Evolutionary conservation across 2,797 vertebrate genomes (phyloP).

Genomic region (Rhabdophis nuchalis): DNA sequence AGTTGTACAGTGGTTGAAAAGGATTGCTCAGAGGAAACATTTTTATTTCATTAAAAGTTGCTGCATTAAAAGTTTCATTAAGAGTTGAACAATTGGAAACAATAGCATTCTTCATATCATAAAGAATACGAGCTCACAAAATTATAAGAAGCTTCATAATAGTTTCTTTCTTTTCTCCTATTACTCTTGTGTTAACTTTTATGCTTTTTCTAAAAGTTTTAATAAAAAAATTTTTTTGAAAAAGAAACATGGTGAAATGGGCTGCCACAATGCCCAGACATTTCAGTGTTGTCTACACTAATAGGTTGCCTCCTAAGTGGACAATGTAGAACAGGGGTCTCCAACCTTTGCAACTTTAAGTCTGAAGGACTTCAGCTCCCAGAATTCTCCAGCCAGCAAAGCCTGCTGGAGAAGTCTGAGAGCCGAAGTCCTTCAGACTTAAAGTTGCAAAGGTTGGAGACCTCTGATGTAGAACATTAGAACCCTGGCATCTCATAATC

Average conservation of each 20-base stretch:
- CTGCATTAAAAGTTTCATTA: neutral
- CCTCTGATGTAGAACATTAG: neutral
- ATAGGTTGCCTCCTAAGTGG: neutral
- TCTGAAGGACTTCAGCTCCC: no score
- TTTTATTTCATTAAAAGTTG: neutral
- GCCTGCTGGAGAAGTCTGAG: no score
- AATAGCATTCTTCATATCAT: neutral
- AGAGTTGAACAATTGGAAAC: neutral
- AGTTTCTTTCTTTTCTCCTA: neutral
- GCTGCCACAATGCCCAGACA: neutral
- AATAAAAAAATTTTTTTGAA: neutral
- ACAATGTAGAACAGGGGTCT: neutral
- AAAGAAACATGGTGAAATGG: neutral
- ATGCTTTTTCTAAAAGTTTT: neutral
- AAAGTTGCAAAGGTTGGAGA: no score
- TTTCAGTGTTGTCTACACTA: neutral
- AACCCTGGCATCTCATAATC: neutral
- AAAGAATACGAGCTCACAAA: neutral
- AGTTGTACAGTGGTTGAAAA: neutral
- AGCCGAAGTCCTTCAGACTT: no score
- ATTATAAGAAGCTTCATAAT: neutral
- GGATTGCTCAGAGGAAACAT: neutral
- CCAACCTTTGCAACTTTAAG: no score
- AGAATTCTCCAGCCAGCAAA: no score
- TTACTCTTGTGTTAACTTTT: neutral